Evolutionary conservation across 2,888 invertebrate species (phyloP), one percentile per base, ranked within the genome.

Genomic region (Ophion costatus): DNA sequence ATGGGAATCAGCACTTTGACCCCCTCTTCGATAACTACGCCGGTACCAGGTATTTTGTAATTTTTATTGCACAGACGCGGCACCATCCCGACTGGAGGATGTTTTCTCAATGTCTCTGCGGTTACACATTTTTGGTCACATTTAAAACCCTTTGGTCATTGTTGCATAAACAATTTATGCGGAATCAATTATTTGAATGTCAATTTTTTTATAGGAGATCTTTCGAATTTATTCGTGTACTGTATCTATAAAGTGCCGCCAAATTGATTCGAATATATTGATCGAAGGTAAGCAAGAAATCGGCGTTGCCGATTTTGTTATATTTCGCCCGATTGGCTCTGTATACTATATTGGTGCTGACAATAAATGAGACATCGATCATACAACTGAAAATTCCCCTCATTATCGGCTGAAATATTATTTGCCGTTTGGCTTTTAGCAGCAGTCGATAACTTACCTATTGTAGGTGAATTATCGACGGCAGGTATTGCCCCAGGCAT

Each of bases 61-160:
- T 91, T 89, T 17, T 86, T 84, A 45, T 87, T 87, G 22, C 94
- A 94, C 29, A 90, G 89, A 33, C 94, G 91, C 70, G 92, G 93
- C 4, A 94, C 87, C 4, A 93, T 90, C 2, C 94, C 93, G 1
- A 94, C 92, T 7, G 95, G 90, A 0, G 95, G 94, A 88, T 94
- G 94, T 87, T 94, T 91, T 10, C 95, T 92, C 1, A 95, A 90
- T 0, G 94, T 94, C 88, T 95, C 95, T 91, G 88, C 87, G 76
- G 64, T 29, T 22, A 14, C 51, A 29, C 6, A 22, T 67, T 67
- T 57, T 57, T 9, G 6, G 6, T 38, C 9, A 38, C 10, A 7
- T 22, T 4, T 3, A 14, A 73, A 59, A 33, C 10, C 4, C 29
- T 17, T n/a, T n/a, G 6, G 11, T 9, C 17, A 17, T 14, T 51